Evolutionary conservation across 2,113 vertebrate genomes (phyloP), one percentile per base, ranked within the genome.

Genomic region (Indicator indicator): DNA sequence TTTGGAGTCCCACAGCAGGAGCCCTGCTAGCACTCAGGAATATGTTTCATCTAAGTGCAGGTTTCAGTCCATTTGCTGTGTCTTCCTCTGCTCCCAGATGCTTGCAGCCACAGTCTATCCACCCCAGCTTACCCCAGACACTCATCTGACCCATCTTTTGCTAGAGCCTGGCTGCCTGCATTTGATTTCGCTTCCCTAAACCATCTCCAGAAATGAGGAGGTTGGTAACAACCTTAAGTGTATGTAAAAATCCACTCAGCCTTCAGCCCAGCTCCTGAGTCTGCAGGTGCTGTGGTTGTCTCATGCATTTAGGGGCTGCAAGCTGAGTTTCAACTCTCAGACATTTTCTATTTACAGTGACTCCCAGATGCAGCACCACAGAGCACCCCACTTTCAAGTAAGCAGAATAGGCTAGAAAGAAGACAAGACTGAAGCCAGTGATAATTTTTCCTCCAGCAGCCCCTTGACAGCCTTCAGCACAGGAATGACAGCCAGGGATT

Each of bases 1-100:
- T 95, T 97, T 91, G 91, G 65, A 91, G 93, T n/a, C 76, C 76
- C 88, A 75, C 65, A 94, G 81, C 80, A 95, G 85, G 87, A 88
- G 82, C 79, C 85, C 58, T 60, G 72, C 27, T 77, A 88, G 40
- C 36, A 5, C 91, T 76, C 50, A 83, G 85, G 88, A 86, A 72
- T 81, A 86, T 11, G 12, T 95, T 95, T 96, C 88, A 88, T 93
- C 83, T 94, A 60, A 85, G 89, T 26, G 52, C 27, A 20, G 59
- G 38, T 27, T 58, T 88, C 86, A 58, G 21, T 59, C 50, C 50
- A 48, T 94, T 80, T 94, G 54, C 59, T 55, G 4, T 52, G 83
- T 90, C 69, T 63, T 90, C 69, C 67, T 87, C 79, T 46, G 20
- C 48, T 93, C 65, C 85, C 52, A 40, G 30, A 36, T 24, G 32